phyloP scores from a whole-genome alignment of 2,797 vertebrate genomes.

The Picus viridis region DNA sequence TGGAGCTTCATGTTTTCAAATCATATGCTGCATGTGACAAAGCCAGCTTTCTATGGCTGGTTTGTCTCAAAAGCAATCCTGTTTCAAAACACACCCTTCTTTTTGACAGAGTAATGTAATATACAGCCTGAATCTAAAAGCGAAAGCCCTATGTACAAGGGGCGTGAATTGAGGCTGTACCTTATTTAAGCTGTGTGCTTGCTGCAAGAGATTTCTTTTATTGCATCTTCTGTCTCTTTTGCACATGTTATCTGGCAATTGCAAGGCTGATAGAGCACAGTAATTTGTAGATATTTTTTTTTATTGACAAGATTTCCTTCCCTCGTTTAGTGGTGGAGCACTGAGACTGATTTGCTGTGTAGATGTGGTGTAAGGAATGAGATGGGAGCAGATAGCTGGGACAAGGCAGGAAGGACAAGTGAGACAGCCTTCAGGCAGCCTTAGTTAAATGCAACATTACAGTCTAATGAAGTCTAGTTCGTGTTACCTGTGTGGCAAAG shows the following conservation, averaged over 20 bases:
- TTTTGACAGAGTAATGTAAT: neutral
- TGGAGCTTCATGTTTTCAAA: neutral
- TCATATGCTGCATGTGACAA: neutral
- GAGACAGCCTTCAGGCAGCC: neutral
- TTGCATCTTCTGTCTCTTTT: neutral
- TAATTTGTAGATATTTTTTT: neutral
- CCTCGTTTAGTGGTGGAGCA: neutral
- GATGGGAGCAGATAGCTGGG: neutral
- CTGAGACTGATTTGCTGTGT: neutral
- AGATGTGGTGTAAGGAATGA: neutral
- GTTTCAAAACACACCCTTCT: neutral
- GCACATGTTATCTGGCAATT: neutral
- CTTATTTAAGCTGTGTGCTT: neutral
- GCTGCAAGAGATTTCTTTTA: neutral
- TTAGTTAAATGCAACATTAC: neutral
- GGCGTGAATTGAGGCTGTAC: neutral
- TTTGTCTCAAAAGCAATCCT: neutral
- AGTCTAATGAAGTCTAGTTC: neutral
- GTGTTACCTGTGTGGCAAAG: neutral
- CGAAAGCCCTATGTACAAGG: rapidly evolving
- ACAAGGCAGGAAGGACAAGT: neutral
- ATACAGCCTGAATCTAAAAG: neutral
- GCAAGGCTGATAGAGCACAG: neutral
- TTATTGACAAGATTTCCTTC: neutral
- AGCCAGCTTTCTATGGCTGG: neutral